Percentiles rank a stretch among this genome's conserved stretches.
Evolutionary conservation across 2,888 invertebrate genomes (phyloP).

Genomic region (Operophtera brumata): DNA sequence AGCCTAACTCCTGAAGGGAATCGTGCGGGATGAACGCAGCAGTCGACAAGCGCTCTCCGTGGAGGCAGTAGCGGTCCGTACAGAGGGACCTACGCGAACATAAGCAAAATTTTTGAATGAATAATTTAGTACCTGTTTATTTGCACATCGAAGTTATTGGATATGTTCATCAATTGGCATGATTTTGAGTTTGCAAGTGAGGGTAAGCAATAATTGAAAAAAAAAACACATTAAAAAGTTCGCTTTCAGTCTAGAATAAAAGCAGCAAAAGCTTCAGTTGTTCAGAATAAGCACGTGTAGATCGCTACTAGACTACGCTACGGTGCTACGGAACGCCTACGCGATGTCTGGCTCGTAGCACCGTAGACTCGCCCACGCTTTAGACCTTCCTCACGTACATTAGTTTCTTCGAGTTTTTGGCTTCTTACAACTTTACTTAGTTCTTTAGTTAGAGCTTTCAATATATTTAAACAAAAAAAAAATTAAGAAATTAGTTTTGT

Average conservation of each 20-base stretch:
- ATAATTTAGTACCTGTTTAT: conserved; percentile 14
- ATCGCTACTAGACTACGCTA: conserved; percentile 59
- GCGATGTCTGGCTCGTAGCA: conserved; percentile 69
- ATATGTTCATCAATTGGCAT: conserved; percentile 17
- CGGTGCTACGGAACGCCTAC: conserved; percentile 68
- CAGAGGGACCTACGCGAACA: conserved; percentile 6
- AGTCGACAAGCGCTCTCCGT: conserved; percentile 69
- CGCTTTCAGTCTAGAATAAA: not conserved
- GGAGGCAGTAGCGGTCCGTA: conserved; percentile 42
- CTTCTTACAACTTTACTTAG: not conserved
- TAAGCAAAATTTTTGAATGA: conserved; percentile 2
- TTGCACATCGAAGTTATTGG: conserved; percentile 18
- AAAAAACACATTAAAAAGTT: conserved; percentile 3
- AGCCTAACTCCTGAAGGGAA: conserved; percentile 80
- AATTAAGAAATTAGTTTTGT: too few relatives aligned
- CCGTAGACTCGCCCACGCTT: conserved; percentile 76
- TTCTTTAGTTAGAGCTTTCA: too few relatives aligned
- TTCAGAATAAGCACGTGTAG: conserved; percentile 51
- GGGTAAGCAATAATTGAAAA: conserved; percentile 30
- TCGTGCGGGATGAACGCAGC: conserved; percentile 66
- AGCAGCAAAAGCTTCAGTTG: conserved; percentile 8
- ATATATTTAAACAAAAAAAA: too few relatives aligned
- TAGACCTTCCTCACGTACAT: conserved; percentile 42
- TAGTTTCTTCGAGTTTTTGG: conserved; percentile 22
- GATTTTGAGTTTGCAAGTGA: conserved; percentile 4